Evolutionary conservation across 2,797 vertebrate species (phyloP).

Genomic region (Cryptoblepharus egeriae): DNA sequence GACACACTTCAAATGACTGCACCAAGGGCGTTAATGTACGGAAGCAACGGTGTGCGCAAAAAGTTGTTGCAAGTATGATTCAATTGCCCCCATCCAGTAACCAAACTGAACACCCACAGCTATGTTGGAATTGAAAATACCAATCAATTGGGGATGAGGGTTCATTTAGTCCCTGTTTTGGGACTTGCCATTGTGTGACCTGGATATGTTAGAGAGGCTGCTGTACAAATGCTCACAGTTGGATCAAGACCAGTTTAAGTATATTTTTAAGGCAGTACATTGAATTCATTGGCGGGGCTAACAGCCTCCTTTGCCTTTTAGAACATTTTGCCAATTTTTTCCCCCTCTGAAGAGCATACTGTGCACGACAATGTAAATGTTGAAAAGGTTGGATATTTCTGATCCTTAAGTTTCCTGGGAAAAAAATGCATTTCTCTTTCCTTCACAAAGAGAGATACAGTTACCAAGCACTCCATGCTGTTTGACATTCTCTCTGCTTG

Average conservation of each 20-base stretch:
- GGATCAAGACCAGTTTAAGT: not conserved
- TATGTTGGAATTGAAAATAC: not conserved
- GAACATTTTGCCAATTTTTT: not conserved
- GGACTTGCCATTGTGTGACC: not conserved
- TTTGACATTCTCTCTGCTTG: constrained; percentile 26
- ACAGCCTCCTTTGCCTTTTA: constrained; percentile 22
- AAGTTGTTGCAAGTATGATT: not conserved
- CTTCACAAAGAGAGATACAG: not conserved
- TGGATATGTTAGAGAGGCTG: not conserved
- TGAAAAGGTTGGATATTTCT: constrained; percentile 27
- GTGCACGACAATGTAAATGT: not conserved
- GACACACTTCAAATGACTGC: too few relatives aligned
- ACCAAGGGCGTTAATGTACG: not conserved
- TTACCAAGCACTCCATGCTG: not conserved
- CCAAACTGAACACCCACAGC: too few relatives aligned
- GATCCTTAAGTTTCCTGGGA: fast-evolving
- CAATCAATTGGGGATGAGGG: not conserved
- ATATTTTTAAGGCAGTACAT: constrained; percentile 8
- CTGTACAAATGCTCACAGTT: not conserved
- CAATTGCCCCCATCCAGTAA: not conserved
- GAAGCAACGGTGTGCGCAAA: not conserved
- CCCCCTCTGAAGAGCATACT: constrained; percentile 8
- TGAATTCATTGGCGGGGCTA: not conserved
- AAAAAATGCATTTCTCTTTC: not conserved
- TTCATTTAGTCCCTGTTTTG: too few relatives aligned